These are phyloP conservation scores for Syngnathoides biaculeatus DNA, from an alignment of 2,113 vertebrate genomes.

Conservation along the genomic window DNA sequence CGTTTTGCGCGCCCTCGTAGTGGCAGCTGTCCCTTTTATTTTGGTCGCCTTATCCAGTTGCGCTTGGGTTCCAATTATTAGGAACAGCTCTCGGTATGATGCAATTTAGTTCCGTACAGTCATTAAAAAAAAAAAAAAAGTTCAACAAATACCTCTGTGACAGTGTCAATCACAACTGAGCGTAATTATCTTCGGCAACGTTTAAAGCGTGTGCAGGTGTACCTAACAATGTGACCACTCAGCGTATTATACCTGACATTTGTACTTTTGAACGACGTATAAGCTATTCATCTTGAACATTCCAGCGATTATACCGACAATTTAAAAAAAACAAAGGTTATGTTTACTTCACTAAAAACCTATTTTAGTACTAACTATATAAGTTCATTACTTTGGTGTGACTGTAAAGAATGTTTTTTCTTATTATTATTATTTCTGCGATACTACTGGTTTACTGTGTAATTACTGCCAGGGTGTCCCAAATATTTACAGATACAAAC, in stretches of 20 bases:
- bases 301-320: not conserved
- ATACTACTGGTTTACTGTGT: not conserved
- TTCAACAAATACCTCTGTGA: too few species aligned
- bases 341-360: not conserved
- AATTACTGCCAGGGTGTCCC: not conserved
- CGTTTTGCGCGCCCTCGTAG: not conserved
- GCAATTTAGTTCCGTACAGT: too few species aligned
- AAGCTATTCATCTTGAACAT: not conserved
- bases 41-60: not conserved
- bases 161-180: not conserved
- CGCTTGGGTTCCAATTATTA: not conserved
- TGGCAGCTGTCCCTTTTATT: not conserved
- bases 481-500: not conserved
- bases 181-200: not conserved
- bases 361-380: conserved; percentile 16
- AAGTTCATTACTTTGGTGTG: conserved; percentile 4
- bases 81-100: not conserved
- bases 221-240: not conserved
- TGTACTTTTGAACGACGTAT: not conserved
- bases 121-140: too few species aligned
- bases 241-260: not conserved
- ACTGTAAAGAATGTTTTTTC: conserved; percentile 14
- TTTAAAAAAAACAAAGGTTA: not conserved
- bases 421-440: conserved; percentile 1
- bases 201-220: not conserved